Conservation (phyloP, 2,888 invertebrate genomes). For the Lagria hirta region DNA sequence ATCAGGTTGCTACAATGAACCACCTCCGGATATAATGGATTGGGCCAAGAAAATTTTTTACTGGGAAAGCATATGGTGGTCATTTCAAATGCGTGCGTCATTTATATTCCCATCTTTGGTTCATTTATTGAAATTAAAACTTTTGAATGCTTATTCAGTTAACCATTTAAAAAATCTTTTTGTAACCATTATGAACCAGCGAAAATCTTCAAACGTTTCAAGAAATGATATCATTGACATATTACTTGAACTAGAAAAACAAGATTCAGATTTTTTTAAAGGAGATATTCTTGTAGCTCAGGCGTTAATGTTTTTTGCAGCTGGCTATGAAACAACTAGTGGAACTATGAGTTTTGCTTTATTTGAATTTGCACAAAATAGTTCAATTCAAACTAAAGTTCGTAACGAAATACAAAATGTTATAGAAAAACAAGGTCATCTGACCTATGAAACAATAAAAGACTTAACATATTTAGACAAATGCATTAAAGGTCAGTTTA, state of each 20-base stretch:
- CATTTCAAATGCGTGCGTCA: conserved; percentile 10
- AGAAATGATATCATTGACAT: conserved; percentile 15
- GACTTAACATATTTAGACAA: not conserved
- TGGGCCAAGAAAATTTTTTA: not conserved
- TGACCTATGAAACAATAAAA: not conserved
- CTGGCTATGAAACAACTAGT: not conserved
- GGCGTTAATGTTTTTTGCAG: not conserved
- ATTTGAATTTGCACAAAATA: not conserved
- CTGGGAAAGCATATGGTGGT: conserved; percentile 5
- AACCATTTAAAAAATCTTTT: conserved; percentile 7
- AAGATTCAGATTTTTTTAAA: not conserved
- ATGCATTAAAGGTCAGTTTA: not conserved
- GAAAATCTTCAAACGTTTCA: not conserved
- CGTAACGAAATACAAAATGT: not conserved
- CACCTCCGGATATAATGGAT: conserved; percentile 8
- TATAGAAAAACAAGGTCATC: not conserved
- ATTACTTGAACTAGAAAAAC: conserved; percentile 6
- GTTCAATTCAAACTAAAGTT: not conserved
- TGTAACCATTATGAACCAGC: conserved; percentile 1
- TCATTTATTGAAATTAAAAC: conserved; percentile 10
- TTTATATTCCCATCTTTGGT: conserved; percentile 5
- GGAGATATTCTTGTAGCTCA: not conserved
- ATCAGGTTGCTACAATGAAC: conserved; percentile 21
- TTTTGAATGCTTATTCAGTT: conserved; percentile 1
- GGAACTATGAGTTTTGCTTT: too few species aligned